Evolutionary conservation across 2,113 vertebrate genomes (phyloP), one percentile per base, ranked within the genome.

Genomic region (Loxodonta africana): DNA sequence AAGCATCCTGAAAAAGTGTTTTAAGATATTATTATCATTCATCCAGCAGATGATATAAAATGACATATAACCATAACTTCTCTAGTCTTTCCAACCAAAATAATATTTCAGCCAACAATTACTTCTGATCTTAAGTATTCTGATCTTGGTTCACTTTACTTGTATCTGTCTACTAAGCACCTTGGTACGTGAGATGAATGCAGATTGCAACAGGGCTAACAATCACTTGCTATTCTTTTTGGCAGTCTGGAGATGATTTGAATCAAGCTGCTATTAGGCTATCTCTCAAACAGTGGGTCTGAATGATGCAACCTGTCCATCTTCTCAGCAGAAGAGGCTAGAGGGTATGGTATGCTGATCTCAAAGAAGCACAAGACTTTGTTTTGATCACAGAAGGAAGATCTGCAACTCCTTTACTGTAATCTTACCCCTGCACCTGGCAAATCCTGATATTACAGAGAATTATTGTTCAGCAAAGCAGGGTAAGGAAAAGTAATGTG

Each of bases 341-440:
- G 65, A 86, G 78, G 57, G 23, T 65, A 18, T 30, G 83, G 83
- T 86, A 74, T 20, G 46, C n/a, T 53, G 92, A 94, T 96, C 78
- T 96, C 48, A 92, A 83, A 86, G 88, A 91, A 94, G 60, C 51
- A 82, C 95, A 96, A 83, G 81, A 57, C 41, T 97, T 91, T 95
- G 83, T 97, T 97, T 96, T 95, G 88, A 97, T 97, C 88, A 21
- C 63, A 62, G 44, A 80, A 80, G 96, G 90, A 25, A 62, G 62
- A 76, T 91, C 48, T 76, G 69, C 26, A 76, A 85, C 23, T 28
- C 69, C 37, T 97, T 91, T 92, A 83, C 77, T 94, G 78, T 93
- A 94, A 96, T 95, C 93, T 93, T 65, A 90, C 17, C 76, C 80
- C 4, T 33, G 44, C 88, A 95, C 78, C 90, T 97, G 82, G 88